Evolutionary conservation across 2,888 invertebrate genomes (phyloP), one percentile per base, ranked within the genome.

Genomic region (Drosophila suboccidentalis): DNA sequence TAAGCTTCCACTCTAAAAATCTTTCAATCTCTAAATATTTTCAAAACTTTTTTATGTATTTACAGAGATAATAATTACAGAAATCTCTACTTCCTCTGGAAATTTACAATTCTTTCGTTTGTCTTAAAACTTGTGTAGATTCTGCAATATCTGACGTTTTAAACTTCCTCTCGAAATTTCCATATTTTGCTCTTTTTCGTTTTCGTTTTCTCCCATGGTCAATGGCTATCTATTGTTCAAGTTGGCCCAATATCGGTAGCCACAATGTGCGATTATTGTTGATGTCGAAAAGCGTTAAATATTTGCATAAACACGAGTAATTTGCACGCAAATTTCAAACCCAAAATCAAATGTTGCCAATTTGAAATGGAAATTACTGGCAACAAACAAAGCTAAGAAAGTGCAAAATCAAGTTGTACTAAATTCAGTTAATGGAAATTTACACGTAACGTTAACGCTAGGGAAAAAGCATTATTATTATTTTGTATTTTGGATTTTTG

Each of bases 221-320:
- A 73, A 63, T 51, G 54, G 57, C 22, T 36, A 22, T 15, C 49
- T 32, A 58, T 78, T 78, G 75, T 72, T 43, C n/a, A 8, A 50
- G 43, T 57, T 41, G 10, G 17, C 1, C 22, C 32, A n/a, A 59
- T 59, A 34, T 43, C 53, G 34, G 58, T 67, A 67, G 67, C 54
- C 47, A 60, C 74, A 73, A 46, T 67, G 50, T 51, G 55, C 54
- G 61, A 80, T 80, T 60, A 76, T 80, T 78, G 63, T 80, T 64
- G 75, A 51, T 67, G 57, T 55, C 41, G 63, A 32, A 38, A 54
- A 51, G 47, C 62, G 57, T 60, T 58, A 44, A 65, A 17, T 26
- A 81, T 87, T 84, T 84, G 62, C 82, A 84, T 87, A 87, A 78
- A 61, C 62, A 70, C 22, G 11, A 29, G 29, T 29, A 15, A 78